phyloP scores from a whole-genome alignment of 2,113 vertebrate genomes.

The Chamaea fasciata region DNA sequence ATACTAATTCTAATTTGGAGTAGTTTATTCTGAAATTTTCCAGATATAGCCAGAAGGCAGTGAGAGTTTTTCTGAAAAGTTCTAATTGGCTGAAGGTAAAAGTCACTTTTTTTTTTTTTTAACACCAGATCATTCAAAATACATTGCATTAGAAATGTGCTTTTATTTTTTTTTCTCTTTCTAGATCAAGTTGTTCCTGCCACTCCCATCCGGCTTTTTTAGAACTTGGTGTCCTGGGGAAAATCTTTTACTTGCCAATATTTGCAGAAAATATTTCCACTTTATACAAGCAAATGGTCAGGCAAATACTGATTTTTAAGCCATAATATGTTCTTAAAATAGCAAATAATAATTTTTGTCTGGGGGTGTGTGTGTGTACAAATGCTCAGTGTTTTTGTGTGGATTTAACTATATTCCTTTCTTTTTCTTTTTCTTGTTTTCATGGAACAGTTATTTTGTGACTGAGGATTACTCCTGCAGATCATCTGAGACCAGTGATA shows the following conservation, averaged over 20 bases:
- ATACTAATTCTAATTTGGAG: neutral
- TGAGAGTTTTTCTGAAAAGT: neutral
- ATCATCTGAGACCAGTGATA: neutral
- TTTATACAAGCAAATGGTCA: neutral
- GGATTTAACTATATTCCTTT: rapidly evolving
- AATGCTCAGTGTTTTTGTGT: neutral
- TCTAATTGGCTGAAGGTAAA: neutral
- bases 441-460: neutral
- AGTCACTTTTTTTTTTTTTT: neutral
- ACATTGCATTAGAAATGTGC: neutral
- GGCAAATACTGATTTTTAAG: neutral
- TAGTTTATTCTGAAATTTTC: neutral
- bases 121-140: neutral
- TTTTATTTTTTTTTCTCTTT: neutral
- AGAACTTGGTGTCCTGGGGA: neutral
- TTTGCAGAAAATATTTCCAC: neutral
- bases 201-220: neutral
- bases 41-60: neutral
- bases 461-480: neutral
- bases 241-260: neutral
- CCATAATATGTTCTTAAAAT: neutral
- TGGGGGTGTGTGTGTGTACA: rapidly evolving
- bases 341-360: neutral
- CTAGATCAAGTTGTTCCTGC: neutral
- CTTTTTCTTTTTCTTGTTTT: neutral